Base-by-base conservation (phyloP, 2,113 vertebrate species). In the Ceuthmochares aereus region DNA sequence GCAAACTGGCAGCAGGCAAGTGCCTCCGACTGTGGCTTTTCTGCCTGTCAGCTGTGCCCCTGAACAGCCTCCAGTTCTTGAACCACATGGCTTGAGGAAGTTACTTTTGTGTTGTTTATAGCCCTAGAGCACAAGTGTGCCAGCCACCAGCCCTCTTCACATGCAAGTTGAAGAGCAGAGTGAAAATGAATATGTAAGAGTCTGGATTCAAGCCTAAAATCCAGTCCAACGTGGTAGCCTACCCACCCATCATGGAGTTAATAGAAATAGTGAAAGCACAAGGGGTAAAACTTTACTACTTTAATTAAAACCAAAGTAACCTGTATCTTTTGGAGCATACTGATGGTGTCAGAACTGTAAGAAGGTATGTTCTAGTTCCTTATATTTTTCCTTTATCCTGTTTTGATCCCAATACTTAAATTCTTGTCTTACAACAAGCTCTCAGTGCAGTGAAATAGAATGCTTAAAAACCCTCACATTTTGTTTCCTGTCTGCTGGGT, bases 401-500 rank as follows among this genome's bases (percentile, higher is more conserved):
- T 25, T 75, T 69, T 47, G 30, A 91, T 83, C 40, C 26, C 64
- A 84, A 70, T 32, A 67, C 58, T 90, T 97, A 87, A 93, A 94
- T 95, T 96, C 93, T 97, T 94, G 88, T 80, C 52, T 91, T 80
- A 96, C 72, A 95, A 76, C 30, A n/a, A 87, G 66, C 49, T 95
- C 81, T 96, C 42, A 79, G 59, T 72, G 8, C 87, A 66, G n/a
- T 26, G 30, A 94, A 95, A 51, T 90, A 96, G 87, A 76, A 91
- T 95, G 59, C 66, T 87, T 77, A 74, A 93, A 95, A 67, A 14
- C 4, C 37, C 52, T 94, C 89, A 87, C 69, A 96, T 96, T 95
- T 95, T 83, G 36, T 93, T 98, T 97, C 94, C 92, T 98, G 91
- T 98, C 89, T 72, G 83, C 91, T 89, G 45, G 22, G 63, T 90